Percentiles rank a stretch among this genome's conserved stretches.
phyloP scores from a whole-genome alignment of 2,113 vertebrate species.

The Ciconia boyciana region DNA sequence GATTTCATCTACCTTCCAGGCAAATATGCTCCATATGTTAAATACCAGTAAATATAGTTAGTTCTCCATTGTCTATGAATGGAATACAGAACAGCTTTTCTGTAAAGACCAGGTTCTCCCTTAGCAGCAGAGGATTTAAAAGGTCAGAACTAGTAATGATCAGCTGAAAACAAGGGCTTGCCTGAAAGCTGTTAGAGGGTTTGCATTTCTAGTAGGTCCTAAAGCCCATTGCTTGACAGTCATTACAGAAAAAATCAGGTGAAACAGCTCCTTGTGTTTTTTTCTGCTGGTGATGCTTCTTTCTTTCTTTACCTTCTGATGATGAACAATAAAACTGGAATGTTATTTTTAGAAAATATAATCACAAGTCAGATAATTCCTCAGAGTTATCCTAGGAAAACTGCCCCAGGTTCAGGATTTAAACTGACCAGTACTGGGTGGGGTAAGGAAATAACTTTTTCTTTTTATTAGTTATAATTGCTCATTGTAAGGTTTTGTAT shows the following conservation, averaged over 20 bases:
- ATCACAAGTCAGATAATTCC: background rate
- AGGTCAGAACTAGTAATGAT: constrained; percentile 62
- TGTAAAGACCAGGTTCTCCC: constrained; percentile 58
- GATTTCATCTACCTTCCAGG: constrained; percentile 62
- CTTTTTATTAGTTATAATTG: background rate
- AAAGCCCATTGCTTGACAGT: background rate
- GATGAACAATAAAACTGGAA: background rate
- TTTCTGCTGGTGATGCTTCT: background rate
- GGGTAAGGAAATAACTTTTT: background rate
- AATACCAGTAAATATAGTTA: constrained; percentile 64
- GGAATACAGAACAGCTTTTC: constrained; percentile 56
- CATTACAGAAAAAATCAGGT: background rate
- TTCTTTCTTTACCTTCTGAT: background rate
- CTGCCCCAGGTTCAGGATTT: background rate
- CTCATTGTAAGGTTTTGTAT: background rate
- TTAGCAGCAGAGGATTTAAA: constrained; percentile 64
- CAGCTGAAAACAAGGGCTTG: constrained; percentile 50
- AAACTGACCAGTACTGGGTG: background rate
- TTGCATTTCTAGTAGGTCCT: constrained; percentile 21
- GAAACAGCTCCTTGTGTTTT: background rate
- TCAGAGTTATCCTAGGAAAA: background rate
- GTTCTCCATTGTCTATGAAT: constrained; percentile 40
- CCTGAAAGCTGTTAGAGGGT: background rate
- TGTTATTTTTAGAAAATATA: background rate
- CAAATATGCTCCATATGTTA: constrained; percentile 63